Conservation (phyloP, 1,140 invertebrate species). For the Calephelis nemesis region DNA sequence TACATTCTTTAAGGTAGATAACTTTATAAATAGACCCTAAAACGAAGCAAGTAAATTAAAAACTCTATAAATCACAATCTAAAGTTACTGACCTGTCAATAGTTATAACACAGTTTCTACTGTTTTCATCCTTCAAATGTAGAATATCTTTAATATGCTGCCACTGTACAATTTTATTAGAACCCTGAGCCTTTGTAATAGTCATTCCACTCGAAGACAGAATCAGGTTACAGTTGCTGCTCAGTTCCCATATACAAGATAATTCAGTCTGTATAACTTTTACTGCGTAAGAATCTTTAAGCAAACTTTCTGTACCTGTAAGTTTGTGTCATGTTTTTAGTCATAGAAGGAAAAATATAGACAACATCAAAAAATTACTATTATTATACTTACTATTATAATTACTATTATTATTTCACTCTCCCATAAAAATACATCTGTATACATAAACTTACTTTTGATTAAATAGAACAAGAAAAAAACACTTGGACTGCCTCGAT, state of each 20-base stretch:
- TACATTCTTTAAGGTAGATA: no score
- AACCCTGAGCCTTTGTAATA: slow-evolving; percentile 40
- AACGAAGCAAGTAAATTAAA: no score
- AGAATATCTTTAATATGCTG: slow-evolving; percentile 46
- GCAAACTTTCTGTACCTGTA: slow-evolving; percentile 57
- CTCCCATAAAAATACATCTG: no score
- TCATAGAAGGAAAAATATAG: slow-evolving; percentile 33
- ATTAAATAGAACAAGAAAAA: no score
- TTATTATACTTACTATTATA: no score
- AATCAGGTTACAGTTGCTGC: slow-evolving; percentile 46
- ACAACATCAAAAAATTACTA: slow-evolving; percentile 21
- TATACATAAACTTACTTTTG: no score
- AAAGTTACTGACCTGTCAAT: slow-evolving; percentile 56
- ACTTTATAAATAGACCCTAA: no score
- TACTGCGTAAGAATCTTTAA: slow-evolving; percentile 64
- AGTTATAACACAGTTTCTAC: slow-evolving; percentile 49
- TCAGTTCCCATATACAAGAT: slow-evolving; percentile 52
- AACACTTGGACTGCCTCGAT: no score
- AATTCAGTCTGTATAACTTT: slow-evolving; percentile 52
- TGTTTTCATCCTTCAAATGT: slow-evolving; percentile 41
- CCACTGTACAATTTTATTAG: slow-evolving; percentile 49
- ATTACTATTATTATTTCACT: no score
- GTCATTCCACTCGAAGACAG: slow-evolving; percentile 45
- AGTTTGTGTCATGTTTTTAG: slow-evolving; percentile 31
- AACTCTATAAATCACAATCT: no score